Percentiles rank a stretch among this genome's conserved stretches.
Conservation (phyloP, 2,888 invertebrate genomes). For the Anthoptus insignis region DNA sequence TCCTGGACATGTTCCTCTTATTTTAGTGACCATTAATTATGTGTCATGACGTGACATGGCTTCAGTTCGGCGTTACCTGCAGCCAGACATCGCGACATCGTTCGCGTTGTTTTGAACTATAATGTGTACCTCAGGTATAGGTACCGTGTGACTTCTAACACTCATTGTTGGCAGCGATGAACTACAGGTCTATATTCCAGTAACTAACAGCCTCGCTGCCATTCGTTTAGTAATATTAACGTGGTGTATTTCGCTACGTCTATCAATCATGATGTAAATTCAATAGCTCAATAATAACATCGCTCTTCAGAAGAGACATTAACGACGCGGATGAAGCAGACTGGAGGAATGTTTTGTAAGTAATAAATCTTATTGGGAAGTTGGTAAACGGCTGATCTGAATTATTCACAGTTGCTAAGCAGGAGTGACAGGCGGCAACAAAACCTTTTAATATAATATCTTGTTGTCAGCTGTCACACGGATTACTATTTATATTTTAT, state of each 20-base stretch:
- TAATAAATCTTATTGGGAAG: slow-evolving; percentile 20
- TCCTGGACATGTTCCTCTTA: slow-evolving; percentile 46
- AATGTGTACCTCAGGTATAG: too few relatives aligned
- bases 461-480: not conserved
- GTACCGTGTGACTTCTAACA: too few relatives aligned
- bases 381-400: slow-evolving; percentile 10
- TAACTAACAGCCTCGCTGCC: too few relatives aligned
- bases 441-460: slow-evolving; percentile 15
- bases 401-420: slow-evolving; percentile 16
- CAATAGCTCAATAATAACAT: not conserved
- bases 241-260: too few relatives aligned
- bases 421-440: slow-evolving; percentile 24
- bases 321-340: slow-evolving; percentile 13
- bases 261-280: not conserved
- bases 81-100: too few relatives aligned
- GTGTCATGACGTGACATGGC: too few relatives aligned
- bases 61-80: too few relatives aligned
- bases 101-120: too few relatives aligned
- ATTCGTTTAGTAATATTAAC: too few relatives aligned
- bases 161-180: too few relatives aligned
- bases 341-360: slow-evolving; percentile 8
- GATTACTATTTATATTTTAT: slow-evolving; percentile 8
- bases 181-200: too few relatives aligned
- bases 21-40: slow-evolving; percentile 1
- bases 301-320: not conserved